These are phyloP conservation scores for Galeopterus variegatus DNA, from an alignment of 2,113 vertebrate genomes.

Conservation along the genomic window DNA sequence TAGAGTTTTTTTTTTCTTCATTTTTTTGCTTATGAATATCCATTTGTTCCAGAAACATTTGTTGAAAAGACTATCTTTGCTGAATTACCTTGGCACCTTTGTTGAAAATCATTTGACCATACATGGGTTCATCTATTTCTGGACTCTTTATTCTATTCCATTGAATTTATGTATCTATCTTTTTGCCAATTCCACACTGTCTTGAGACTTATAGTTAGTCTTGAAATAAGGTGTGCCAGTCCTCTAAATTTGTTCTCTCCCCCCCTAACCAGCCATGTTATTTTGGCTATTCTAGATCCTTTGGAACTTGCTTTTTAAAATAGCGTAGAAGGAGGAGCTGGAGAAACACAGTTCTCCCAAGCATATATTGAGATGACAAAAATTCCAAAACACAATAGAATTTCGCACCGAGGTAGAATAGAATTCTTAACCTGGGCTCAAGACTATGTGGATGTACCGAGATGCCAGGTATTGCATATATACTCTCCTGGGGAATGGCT, in stretches of 20 bases:
- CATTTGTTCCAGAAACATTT: neutral
- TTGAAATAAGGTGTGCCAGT: neutral
- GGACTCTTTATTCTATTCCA: neutral
- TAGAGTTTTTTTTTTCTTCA: slow-evolving; percentile 27
- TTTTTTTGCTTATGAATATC: neutral
- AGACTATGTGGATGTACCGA: neutral
- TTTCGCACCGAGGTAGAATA: neutral
- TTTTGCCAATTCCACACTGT: neutral
- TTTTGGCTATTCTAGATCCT: neutral
- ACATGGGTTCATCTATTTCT: neutral
- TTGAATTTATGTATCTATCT: neutral
- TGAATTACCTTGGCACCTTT: neutral
- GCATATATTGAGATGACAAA: neutral
- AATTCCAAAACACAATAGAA: neutral
- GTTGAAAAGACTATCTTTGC: neutral
- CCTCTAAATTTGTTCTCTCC: neutral
- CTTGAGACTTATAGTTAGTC: neutral
- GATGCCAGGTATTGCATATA: neutral
- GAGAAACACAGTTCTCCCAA: neutral
- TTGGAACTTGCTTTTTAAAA: neutral
- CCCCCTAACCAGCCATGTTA: neutral
- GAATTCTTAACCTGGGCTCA: neutral
- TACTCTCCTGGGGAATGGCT: neutral
- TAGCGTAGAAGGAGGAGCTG: neutral
- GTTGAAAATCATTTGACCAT: neutral